Conservation (phyloP, 2,113 vertebrate genomes). For the Arizona elegans region DNA sequence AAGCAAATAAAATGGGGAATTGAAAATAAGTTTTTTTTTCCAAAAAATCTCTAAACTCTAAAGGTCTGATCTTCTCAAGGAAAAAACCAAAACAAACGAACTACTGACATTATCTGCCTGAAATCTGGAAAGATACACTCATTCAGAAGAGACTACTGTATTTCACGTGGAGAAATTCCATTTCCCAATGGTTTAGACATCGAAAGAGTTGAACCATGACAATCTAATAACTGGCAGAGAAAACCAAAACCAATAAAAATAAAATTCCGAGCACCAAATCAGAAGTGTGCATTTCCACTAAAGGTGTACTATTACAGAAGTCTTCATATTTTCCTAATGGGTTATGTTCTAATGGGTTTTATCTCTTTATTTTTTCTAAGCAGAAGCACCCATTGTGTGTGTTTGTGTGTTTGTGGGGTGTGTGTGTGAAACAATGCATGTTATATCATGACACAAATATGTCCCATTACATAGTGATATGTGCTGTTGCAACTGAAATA, state of each 20-base stretch:
- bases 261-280: background rate
- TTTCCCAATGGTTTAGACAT: background rate
- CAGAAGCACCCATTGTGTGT: background rate
- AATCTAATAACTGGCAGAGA: background rate
- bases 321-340: background rate
- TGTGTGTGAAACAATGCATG: background rate
- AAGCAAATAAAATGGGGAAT: background rate
- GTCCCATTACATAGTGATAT: background rate
- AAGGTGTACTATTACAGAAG: background rate
- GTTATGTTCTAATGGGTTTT: background rate
- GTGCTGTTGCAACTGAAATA: background rate
- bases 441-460: background rate
- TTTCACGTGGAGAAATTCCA: background rate
- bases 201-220: background rate
- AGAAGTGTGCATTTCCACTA: background rate
- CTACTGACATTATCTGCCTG: background rate
- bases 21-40: background rate
- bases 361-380: background rate
- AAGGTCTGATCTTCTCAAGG: background rate
- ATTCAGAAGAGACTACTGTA: background rate
- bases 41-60: background rate
- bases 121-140: background rate
- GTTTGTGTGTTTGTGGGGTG: background rate
- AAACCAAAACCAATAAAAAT: background rate
- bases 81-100: background rate